Conservation (phyloP, 1,140 invertebrate species). For the Anoplophora glabripennis region DNA sequence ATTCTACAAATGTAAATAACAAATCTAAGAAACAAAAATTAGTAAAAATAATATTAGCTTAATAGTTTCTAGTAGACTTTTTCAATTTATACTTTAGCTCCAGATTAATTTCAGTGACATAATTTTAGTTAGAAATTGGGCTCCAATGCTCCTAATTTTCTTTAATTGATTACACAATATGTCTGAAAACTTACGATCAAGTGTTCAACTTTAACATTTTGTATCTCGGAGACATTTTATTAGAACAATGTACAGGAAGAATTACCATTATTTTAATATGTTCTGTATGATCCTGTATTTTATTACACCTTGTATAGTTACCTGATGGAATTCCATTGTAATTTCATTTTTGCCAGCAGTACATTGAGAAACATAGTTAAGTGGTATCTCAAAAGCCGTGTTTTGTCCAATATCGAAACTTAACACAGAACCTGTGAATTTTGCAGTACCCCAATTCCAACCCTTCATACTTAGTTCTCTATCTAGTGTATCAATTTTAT, state of each 20-base stretch:
- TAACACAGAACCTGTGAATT: conserved; percentile 88
- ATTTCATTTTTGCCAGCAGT: conserved; percentile 99
- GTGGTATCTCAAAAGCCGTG: conserved; percentile 93
- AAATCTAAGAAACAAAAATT: conserved; percentile 9
- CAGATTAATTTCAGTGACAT: no score
- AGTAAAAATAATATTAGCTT: conserved; percentile 13
- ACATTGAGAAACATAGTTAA: conserved; percentile 94
- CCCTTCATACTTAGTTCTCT: conserved; percentile 94
- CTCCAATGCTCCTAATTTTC: no score
- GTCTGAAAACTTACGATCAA: no score
- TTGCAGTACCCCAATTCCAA: conserved; percentile 98
- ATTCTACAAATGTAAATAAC: conserved; percentile 62
- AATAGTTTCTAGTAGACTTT: neutral
- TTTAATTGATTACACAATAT: no score
- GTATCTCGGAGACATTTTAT: no score
- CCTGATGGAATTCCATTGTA: conserved; percentile 95
- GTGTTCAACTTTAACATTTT: no score
- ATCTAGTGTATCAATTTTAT: conserved; percentile 82
- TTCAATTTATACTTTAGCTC: no score
- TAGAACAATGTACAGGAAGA: no score
- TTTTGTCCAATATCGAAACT: conserved; percentile 89
- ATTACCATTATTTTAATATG: no score
- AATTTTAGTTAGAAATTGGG: no score
- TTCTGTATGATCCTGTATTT: no score
- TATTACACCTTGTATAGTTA: conserved; percentile 43